These are phyloP conservation scores for Campylomormyrus tamandua DNA, from an alignment of 2,113 vertebrate species.

Conservation along the genomic window DNA sequence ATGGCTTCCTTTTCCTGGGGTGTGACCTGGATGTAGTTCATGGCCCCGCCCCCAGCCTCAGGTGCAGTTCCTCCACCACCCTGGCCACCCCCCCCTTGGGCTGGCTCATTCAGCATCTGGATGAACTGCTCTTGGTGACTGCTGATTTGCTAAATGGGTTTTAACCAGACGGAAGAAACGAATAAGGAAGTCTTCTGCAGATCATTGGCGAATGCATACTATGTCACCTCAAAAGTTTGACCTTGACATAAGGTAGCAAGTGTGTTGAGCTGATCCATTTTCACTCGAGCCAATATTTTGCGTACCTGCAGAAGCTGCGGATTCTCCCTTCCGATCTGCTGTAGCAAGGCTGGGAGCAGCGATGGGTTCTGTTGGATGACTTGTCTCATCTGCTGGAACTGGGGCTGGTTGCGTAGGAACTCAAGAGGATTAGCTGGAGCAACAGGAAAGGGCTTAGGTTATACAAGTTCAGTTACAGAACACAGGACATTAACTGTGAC, in stretches of 20 bases:
- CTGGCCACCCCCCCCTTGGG: conserved; percentile 64
- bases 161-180: neutral
- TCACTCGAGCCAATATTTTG: neutral
- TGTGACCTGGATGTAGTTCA: conserved; percentile 97
- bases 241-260: neutral
- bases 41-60: conserved; percentile 69
- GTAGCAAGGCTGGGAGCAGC: conserved; percentile 82
- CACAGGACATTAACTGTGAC: neutral
- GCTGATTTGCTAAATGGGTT: conserved; percentile 77
- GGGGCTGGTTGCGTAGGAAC: conserved; percentile 88
- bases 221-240: neutral
- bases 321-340: conserved; percentile 91
- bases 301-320: conserved; percentile 84
- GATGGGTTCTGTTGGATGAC: conserved; percentile 96
- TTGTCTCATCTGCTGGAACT: conserved; percentile 93
- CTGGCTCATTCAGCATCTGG: conserved; percentile 92
- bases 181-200: neutral
- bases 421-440: conserved; percentile 78
- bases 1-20: conserved; percentile 98
- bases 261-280: neutral
- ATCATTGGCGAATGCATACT: neutral
- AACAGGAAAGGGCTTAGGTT: neutral
- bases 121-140: conserved; percentile 93
- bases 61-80: conserved; percentile 43
- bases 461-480: neutral